Percentiles rank a stretch among this genome's conserved stretches.
Evolutionary conservation across 1,140 invertebrate species (phyloP).

Genomic region (Parasteatoda tepidariorum): DNA sequence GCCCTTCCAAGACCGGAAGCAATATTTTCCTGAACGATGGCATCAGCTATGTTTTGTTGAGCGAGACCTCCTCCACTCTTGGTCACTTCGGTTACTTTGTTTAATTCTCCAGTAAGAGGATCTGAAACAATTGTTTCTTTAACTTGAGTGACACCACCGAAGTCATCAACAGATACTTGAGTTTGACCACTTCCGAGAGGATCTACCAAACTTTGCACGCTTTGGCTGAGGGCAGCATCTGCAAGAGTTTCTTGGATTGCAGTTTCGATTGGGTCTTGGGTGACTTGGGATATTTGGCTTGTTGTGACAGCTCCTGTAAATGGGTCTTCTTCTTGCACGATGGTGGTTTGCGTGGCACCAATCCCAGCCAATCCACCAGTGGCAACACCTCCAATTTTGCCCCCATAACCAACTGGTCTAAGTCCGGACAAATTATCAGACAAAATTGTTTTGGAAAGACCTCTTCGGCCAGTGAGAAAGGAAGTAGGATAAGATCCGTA

Average conservation of each 20-base stretch:
- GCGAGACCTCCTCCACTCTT: background rate
- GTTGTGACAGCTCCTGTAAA: background rate
- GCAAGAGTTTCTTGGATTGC: background rate
- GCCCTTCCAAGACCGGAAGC: background rate
- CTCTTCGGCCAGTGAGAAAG: background rate
- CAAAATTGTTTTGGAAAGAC: background rate
- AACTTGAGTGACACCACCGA: background rate
- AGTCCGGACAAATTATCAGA: slow-evolving; percentile 25
- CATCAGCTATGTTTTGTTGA: slow-evolving; percentile 25
- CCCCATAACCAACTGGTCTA: slow-evolving; percentile 1
- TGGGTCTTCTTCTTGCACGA: slow-evolving; percentile 26
- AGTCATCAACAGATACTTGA: background rate
- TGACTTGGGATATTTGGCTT: background rate
- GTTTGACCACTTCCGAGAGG: background rate
- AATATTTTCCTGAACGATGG: slow-evolving; percentile 36
- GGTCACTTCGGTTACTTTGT: slow-evolving; percentile 39
- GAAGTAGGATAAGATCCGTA: slow-evolving; percentile 35
- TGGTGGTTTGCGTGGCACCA: background rate
- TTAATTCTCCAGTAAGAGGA: slow-evolving; percentile 13
- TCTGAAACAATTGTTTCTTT: slow-evolving; percentile 12
- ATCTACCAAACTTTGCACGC: slow-evolving; percentile 1
- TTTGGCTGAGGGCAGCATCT: background rate
- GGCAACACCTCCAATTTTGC: slow-evolving; percentile 6
- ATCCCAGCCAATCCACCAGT: background rate
- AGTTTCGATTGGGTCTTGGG: slow-evolving; percentile 38